Evolutionary conservation across 2,888 invertebrate species (phyloP).

Genomic region (Elmis aenea): DNA sequence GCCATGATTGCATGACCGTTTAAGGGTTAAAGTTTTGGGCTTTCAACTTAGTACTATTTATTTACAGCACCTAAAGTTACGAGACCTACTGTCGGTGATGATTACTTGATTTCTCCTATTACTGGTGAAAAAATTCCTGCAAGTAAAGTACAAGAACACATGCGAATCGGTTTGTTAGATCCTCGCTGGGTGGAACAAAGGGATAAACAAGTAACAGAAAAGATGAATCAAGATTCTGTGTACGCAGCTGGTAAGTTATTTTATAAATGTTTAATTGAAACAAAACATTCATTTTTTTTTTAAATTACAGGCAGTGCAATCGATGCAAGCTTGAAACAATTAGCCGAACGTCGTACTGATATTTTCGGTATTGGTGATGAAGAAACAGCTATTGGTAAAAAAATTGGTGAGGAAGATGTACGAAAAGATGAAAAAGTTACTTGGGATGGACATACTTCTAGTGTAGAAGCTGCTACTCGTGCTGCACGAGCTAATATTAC

Average conservation of each 20-base stretch:
- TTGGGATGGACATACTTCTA: conserved; percentile 98
- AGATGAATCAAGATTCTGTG: conserved; percentile 85
- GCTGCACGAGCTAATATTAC: conserved; percentile 94
- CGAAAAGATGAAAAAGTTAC: conserved; percentile 87
- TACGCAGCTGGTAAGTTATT: conserved; percentile 57
- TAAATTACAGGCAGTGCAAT: conserved; percentile 70
- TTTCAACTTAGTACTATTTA: conserved; percentile 1
- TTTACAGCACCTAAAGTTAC: conserved; percentile 50
- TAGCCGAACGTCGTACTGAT: conserved; percentile 98
- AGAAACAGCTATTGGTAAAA: conserved; percentile 98
- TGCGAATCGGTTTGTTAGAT: conserved; percentile 93
- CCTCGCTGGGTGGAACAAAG: conserved; percentile 97
- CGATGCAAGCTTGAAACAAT: conserved; percentile 88
- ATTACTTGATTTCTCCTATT: conserved; percentile 95
- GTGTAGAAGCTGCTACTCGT: conserved; percentile 91
- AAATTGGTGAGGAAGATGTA: conserved; percentile 83
- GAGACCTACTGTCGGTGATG: conserved; percentile 66
- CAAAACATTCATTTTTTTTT: conserved; percentile 33
- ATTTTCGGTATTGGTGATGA: conserved; percentile 99
- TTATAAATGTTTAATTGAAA: conserved; percentile 1
- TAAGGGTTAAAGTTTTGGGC: no score
- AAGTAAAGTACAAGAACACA: conserved; percentile 95
- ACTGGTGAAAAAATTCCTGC: conserved; percentile 97
- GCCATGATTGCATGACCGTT: no score
- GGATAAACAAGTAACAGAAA: conserved; percentile 89